Conservation (phyloP, 2,888 invertebrate species). For the Nomada hirtipes region DNA sequence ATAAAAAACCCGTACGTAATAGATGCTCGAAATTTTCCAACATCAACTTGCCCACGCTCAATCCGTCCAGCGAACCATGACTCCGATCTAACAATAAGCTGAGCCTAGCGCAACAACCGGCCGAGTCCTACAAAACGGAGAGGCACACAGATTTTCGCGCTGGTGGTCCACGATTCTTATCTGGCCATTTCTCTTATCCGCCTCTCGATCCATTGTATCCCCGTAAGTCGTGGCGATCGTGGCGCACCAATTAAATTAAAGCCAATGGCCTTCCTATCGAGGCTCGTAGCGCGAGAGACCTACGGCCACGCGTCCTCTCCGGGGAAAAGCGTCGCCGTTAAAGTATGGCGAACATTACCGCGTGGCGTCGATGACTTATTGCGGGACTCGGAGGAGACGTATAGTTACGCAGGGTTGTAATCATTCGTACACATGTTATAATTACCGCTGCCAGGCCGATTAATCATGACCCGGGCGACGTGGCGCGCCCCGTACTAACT, state of each 20-base stretch:
- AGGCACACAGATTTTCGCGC: slow-evolving; percentile 39
- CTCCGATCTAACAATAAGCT: background rate
- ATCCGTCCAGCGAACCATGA: background rate
- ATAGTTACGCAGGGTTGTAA: slow-evolving; percentile 68
- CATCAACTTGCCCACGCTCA: background rate
- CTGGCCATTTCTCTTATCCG: slow-evolving; percentile 41
- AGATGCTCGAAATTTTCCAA: background rate
- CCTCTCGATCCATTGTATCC: slow-evolving; percentile 53
- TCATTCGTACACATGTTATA: slow-evolving; percentile 71
- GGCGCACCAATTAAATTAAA: slow-evolving; percentile 68
- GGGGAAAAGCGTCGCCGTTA: slow-evolving; percentile 58
- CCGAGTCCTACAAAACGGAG: background rate
- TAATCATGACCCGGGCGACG: slow-evolving; percentile 57
- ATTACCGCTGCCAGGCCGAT: slow-evolving; percentile 66
- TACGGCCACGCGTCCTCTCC: slow-evolving; percentile 62
- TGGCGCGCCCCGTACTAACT: slow-evolving; percentile 24
- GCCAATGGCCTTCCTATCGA: slow-evolving; percentile 47
- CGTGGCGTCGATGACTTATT: slow-evolving; percentile 67
- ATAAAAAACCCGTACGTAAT: background rate
- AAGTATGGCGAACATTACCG: slow-evolving; percentile 65
- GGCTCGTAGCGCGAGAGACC: slow-evolving; percentile 35
- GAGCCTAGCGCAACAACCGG: background rate
- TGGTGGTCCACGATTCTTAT: slow-evolving; percentile 49
- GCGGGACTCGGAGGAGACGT: slow-evolving; percentile 59
- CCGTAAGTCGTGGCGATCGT: slow-evolving; percentile 44